Base-by-base conservation (phyloP, 2,888 invertebrate species). In the Trichopria drosophilae region DNA sequence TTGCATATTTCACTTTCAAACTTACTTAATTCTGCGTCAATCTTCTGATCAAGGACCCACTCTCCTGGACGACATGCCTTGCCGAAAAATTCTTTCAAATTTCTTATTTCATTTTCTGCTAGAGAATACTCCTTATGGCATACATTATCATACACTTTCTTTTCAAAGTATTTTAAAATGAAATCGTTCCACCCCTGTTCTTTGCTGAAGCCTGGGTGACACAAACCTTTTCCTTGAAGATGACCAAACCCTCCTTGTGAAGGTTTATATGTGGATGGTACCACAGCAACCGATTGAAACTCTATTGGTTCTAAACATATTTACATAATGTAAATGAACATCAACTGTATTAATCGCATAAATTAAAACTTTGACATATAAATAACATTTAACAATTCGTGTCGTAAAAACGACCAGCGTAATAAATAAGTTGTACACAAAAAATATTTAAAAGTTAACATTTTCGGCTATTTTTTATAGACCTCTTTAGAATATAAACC, bases 31-130 rank as follows among this genome's bases (percentile, higher is more conserved):
- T 68, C 61, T 9, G 70, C 67, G 63, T 86, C 83, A 1, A 82
- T 71, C 0, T 76, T 70, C 0, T 61, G 55, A 55, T 84, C 82
- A 15, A 77, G 64, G 3, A 82, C 80, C 87, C 87, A 88, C 0
- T 75, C 67, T 1, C 90, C 90, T 4, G 90, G 90, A 39, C 88
- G 79, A 74, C 90, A 91, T 53, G 84, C 84, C 1, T 78, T 76
- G 1, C 80, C 79, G 77, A 90, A 90, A 78, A 84, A 87, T 1
- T 71, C 65, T 39, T 77, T 78, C 1, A 88, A 77, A 2, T 81
- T 80, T 31, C 80, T 77, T 16, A 85, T 78, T 56, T 88, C 85
- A 59, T 86, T 69, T 67, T 85, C 82, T 1, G 59, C 61, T 4
- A 60, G 60, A 0, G 71, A 66, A n/a, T 63, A 29, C 12, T 64